Conservation (phyloP, 2,888 invertebrate species). For the Poecilus cupreus region DNA sequence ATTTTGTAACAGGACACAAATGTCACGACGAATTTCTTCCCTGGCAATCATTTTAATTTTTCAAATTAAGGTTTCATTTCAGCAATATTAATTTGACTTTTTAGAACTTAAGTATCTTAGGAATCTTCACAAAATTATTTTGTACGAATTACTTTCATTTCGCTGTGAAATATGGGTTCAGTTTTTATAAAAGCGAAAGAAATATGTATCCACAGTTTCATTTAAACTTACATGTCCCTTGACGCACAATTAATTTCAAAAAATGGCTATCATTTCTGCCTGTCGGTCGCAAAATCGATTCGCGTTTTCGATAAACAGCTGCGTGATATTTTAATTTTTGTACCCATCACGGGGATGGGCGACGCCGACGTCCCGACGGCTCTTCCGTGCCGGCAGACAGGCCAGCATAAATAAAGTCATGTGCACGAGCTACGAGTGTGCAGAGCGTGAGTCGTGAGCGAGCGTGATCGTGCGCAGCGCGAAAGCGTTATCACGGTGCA, state of each 20-base stretch:
- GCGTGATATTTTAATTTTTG: constrained; percentile 42
- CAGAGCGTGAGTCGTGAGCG: not conserved
- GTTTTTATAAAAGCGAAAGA: not conserved
- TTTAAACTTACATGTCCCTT: not conserved
- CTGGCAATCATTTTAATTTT: constrained; percentile 11
- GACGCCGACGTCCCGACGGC: not conserved
- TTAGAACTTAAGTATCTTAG: not conserved
- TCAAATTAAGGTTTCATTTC: constrained; percentile 26
- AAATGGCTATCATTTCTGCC: not conserved
- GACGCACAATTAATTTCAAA: not conserved
- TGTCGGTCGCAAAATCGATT: constrained; percentile 6
- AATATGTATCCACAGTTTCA: not conserved
- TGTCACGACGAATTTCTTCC: constrained; percentile 25
- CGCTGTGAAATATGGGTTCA: not conserved
- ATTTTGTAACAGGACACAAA: constrained; percentile 7
- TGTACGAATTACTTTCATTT: not conserved
- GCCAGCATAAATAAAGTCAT: constrained; percentile 44
- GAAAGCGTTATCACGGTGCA: constrained; percentile 33
- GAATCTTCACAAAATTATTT: not conserved
- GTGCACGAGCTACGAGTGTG: not conserved
- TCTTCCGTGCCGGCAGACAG: constrained; percentile 8
- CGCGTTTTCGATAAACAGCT: constrained; percentile 17
- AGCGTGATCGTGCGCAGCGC: not conserved
- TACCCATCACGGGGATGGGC: not conserved
- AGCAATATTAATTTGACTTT: constrained; percentile 10